A percentile compares a stretch with the other conserved stretches of the same genome.
Evolutionary conservation across 2,888 invertebrate genomes (phyloP).

Genomic region (Xanthostigma xanthostigma): DNA sequence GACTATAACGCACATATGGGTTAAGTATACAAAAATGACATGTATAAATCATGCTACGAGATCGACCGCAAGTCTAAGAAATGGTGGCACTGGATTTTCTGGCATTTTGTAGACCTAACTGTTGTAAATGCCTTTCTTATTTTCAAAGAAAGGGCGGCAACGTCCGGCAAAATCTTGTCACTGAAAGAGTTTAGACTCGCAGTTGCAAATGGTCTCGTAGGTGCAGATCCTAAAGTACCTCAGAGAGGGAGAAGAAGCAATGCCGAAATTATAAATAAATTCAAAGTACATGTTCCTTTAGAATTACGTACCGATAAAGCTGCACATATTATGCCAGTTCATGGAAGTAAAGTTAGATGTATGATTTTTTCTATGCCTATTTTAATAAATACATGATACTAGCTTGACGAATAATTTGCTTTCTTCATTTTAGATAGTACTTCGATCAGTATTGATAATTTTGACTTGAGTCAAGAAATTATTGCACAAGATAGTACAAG

Average conservation of each 20-base stretch:
- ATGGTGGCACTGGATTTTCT: slow-evolving; percentile 20
- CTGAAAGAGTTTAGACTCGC: slow-evolving; percentile 10
- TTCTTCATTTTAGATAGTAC: no score
- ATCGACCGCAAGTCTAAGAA: slow-evolving; percentile 19
- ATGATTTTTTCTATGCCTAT: no score
- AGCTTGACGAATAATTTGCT: no score
- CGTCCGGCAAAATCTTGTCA: neutral
- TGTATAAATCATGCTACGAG: slow-evolving; percentile 17
- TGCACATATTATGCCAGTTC: slow-evolving; percentile 13
- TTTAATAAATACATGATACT: no score
- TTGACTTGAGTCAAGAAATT: no score
- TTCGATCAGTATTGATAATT: no score
- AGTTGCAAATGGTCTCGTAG: slow-evolving; percentile 10
- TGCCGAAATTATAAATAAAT: slow-evolving; percentile 1
- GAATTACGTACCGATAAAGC: slow-evolving; percentile 11
- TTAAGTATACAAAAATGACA: slow-evolving; percentile 19
- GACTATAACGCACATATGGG: slow-evolving; percentile 20
- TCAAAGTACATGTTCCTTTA: slow-evolving; percentile 10
- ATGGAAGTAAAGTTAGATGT: slow-evolving; percentile 10
- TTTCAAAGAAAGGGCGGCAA: slow-evolving; percentile 3
- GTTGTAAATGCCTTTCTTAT: slow-evolving; percentile 15
- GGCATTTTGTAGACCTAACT: slow-evolving; percentile 17
- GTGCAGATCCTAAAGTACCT: neutral
- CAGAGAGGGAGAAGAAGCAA: slow-evolving; percentile 4
- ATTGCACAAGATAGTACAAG: no score